Evolutionary conservation across 2,888 invertebrate species (phyloP).

Genomic region (Minunthozetes semirufus): DNA sequence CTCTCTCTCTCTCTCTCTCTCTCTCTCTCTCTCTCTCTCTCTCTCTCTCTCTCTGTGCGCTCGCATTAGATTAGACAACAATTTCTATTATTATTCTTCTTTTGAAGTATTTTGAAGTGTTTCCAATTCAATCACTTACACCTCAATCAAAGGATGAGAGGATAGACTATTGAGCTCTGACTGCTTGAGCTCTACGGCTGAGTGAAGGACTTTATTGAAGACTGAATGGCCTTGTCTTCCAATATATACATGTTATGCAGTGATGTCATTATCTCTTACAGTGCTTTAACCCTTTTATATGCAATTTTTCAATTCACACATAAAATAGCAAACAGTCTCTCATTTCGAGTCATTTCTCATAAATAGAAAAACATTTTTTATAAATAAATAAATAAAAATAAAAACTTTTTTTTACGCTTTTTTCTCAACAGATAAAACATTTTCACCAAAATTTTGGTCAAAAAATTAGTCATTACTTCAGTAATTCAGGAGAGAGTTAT

Average conservation of each 20-base stretch:
- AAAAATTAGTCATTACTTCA: too few species aligned
- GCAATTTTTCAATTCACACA: not conserved
- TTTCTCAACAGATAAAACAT: too few species aligned
- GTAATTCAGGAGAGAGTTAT: too few species aligned
- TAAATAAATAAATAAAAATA: too few species aligned
- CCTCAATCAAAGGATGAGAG: not conserved
- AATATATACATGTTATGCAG: not conserved
- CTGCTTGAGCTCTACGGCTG: not conserved
- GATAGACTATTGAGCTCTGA: not conserved
- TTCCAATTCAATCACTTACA: not conserved
- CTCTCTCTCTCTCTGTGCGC: too few species aligned
- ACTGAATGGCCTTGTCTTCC: conserved; percentile 12
- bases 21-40: too few species aligned
- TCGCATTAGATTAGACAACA: too few species aligned
- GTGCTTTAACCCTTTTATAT: conserved; percentile 14
- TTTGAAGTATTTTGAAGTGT: too few species aligned
- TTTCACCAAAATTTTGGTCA: too few species aligned
- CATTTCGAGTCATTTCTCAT: not conserved
- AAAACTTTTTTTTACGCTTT: too few species aligned
- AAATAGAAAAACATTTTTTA: not conserved
- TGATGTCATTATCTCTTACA: conserved; percentile 1
- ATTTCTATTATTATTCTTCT: too few species aligned
- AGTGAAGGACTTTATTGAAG: conserved; percentile 16
- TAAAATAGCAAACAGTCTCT: not conserved
- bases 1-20: too few species aligned